phyloP scores from a whole-genome alignment of 2,888 invertebrate genomes.

The Volucella zonaria region DNA sequence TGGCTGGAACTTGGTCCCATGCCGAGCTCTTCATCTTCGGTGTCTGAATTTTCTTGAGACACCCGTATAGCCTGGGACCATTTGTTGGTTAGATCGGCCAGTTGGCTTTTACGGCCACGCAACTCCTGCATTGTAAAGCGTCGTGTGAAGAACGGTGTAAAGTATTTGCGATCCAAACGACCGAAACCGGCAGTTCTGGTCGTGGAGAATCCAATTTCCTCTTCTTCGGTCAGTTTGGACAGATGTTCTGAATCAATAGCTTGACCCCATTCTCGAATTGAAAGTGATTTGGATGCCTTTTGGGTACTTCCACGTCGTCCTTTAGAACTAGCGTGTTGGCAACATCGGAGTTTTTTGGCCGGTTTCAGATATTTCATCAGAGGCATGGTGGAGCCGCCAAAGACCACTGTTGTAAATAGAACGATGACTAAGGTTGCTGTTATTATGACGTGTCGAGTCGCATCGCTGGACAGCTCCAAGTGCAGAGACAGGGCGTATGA shows the following conservation, averaged over 20 bases:
- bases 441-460: conserved; percentile 97
- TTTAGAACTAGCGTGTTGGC: conserved; percentile 76
- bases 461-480: conserved; percentile 93
- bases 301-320: conserved; percentile 84
- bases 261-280: conserved; percentile 98
- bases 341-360: conserved; percentile 79
- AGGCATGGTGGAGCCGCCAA: conserved; percentile 99
- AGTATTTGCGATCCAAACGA: conserved; percentile 94
- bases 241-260: conserved; percentile 96
- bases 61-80: conserved; percentile 98
- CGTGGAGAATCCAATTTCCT: conserved; percentile 92
- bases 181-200: conserved; percentile 93
- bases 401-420: conserved; percentile 95
- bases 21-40: conserved; percentile 85
- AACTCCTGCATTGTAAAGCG: conserved; percentile 98
- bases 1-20: conserved; percentile 79
- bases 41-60: conserved; percentile 93
- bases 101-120: conserved; percentile 97
- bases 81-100: conserved; percentile 97
- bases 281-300: conserved; percentile 90
- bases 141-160: conserved; percentile 97
- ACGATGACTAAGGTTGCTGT: conserved; percentile 99
- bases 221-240: conserved; percentile 95
- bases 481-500: conserved; percentile 98
- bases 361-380: conserved; percentile 93